Conservation (phyloP, 2,113 vertebrate genomes). For the Stigmatopora nigra region DNA sequence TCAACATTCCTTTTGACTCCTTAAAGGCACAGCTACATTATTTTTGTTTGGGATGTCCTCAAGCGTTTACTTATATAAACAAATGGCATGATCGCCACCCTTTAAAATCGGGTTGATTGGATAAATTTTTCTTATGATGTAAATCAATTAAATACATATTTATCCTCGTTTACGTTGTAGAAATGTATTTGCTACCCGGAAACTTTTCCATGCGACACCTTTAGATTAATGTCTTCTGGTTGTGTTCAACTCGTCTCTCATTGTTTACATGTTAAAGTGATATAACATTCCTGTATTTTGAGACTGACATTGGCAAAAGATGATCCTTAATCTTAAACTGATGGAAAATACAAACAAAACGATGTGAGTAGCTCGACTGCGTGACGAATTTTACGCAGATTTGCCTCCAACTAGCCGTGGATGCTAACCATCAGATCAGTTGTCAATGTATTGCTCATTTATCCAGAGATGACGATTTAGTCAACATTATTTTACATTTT, state of each 20-base stretch:
- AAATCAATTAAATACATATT: too few species aligned
- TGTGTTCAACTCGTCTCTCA: slow-evolving; percentile 49
- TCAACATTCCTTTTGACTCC: slow-evolving; percentile 13
- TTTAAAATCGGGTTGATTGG: too few species aligned
- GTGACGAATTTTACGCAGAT: slow-evolving; percentile 8
- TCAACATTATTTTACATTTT: slow-evolving; percentile 16
- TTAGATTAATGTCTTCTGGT: slow-evolving; percentile 67
- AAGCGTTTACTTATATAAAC: background rate
- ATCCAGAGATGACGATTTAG: slow-evolving; percentile 54
- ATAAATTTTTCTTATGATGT: too few species aligned
- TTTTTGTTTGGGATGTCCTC: background rate
- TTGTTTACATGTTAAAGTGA: slow-evolving; percentile 66
- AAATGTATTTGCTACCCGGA: slow-evolving; percentile 50
- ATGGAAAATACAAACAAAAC: background rate
- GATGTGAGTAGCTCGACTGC: background rate
- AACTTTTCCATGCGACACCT: slow-evolving; percentile 59
- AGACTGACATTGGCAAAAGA: slow-evolving; percentile 22
- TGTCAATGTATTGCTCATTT: slow-evolving; percentile 26
- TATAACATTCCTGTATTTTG: slow-evolving; percentile 17
- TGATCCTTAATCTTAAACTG: background rate
- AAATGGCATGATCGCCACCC: background rate
- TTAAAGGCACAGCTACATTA: slow-evolving; percentile 41
- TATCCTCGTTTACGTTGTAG: too few species aligned
- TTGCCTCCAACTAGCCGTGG: slow-evolving; percentile 42
- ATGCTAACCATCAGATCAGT: slow-evolving; percentile 50